Conservation (phyloP, 1,140 invertebrate species). For the Solen grandis region DNA sequence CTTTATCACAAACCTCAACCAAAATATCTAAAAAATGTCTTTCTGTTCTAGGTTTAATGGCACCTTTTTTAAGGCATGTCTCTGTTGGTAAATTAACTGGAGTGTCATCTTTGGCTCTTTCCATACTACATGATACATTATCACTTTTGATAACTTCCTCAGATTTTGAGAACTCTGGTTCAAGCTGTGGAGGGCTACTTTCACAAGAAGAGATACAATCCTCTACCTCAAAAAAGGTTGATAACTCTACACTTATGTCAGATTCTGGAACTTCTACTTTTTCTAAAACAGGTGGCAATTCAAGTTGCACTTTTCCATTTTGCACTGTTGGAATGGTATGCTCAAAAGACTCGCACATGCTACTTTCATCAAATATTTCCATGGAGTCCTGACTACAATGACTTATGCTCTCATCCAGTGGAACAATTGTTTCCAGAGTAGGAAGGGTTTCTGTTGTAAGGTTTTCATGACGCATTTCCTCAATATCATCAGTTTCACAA, state of each 20-base stretch:
- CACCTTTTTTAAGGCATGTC: too few relatives aligned
- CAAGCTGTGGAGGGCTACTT: constrained; percentile 24
- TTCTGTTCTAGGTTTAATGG: not conserved
- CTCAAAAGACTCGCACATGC: too few relatives aligned
- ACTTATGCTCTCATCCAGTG: too few relatives aligned
- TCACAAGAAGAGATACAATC: not conserved
- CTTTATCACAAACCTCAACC: not conserved
- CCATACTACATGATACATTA: not conserved
- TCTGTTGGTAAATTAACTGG: too few relatives aligned
- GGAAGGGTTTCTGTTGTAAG: too few relatives aligned
- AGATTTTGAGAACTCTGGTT: not conserved
- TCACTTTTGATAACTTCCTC: not conserved
- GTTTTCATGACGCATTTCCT: not conserved
- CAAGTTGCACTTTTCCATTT: too few relatives aligned
- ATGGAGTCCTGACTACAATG: too few relatives aligned
- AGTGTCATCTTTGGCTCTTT: not conserved
- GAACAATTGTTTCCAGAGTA: too few relatives aligned
- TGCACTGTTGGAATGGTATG: too few relatives aligned
- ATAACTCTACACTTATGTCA: not conserved
- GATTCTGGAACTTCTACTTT: constrained; percentile 10
- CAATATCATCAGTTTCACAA: not conserved
- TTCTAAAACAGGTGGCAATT: constrained; percentile 29
- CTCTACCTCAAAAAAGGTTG: too few relatives aligned
- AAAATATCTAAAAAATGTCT: constrained; percentile 50
- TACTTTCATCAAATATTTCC: too few relatives aligned